Evolutionary conservation across 2,113 vertebrate species (phyloP), one percentile per base, ranked within the genome.

Genomic region (Thunnus maccoyii): DNA sequence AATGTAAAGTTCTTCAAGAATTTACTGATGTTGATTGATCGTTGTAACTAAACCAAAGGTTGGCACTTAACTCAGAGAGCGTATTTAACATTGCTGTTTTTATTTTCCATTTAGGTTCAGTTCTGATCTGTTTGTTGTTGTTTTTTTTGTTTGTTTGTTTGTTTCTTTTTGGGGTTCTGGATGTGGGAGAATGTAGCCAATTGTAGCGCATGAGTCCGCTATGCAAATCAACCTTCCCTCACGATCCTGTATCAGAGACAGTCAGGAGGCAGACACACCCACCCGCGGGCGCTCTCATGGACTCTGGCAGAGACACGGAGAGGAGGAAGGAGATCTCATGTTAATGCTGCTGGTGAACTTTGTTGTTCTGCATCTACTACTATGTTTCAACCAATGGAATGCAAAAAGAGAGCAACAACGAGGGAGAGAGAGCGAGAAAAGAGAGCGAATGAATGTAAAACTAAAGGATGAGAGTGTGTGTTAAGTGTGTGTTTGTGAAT

Each of bases 121-220:
- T 16, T 76, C 6, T 41, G 36, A 41, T 41, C 36, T 41, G 36
- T 64, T 61, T 87, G 66, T 90, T 88, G 25, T 77, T 54, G n/a
- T 60, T 62, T 58, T 62, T 2, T 84, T 81, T 51, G 4, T 68
- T 32, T 13, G 7, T 80, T 74, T 48, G 5, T 83, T 64, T 50
- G 6, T 63, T 60, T 61, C 7, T 25, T n/a, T 25, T 74, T 56
- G 55, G 44, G 76, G 57, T 89, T 90, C 86, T 91, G 92, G 89
- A 93, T 93, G 91, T 92, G 90, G 90, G 91, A 94, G 95, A 95
- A 95, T 95, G 94, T 95, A 95, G 95, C 95, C 91, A 94, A 92
- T 90, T 94, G 91, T 95, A 94, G 93, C 91, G 94, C 94, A 94
- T 93, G 94, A 94, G 95, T 95, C 93, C 91, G 94, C 95, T 95